Conservation (phyloP, 2,113 vertebrate genomes). For the Aspidoscelis tigris region DNA sequence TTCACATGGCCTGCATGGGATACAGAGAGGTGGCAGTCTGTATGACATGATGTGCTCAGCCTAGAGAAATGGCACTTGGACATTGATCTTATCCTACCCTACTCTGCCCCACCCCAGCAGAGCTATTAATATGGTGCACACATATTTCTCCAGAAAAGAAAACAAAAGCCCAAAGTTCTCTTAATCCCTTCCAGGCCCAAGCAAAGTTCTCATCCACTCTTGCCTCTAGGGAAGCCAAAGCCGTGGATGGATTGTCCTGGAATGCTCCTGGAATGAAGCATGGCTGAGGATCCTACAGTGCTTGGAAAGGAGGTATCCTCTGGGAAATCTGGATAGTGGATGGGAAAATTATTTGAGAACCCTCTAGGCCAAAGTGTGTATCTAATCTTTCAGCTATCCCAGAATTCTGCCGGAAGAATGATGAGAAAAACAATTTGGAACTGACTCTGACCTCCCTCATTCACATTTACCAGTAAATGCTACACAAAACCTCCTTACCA, state of each 20-base stretch:
- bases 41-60: neutral
- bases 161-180: neutral
- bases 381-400: slow-evolving; percentile 9
- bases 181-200: fast-evolving
- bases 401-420: neutral
- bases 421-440: neutral
- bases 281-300: fast-evolving
- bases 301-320: slow-evolving; percentile 47
- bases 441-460: neutral
- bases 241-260: neutral
- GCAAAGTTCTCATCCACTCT: slow-evolving; percentile 40
- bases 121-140: neutral
- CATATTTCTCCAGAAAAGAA: slow-evolving; percentile 1
- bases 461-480: too few species aligned
- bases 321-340: neutral
- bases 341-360: fast-evolving
- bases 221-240: neutral
- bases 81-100: neutral
- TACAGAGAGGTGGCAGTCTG: neutral
- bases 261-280: neutral
- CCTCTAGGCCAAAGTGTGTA: neutral
- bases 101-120: neutral
- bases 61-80: neutral
- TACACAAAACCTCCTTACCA: neutral
- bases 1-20: neutral